Conservation (phyloP, 2,113 vertebrate species). For the Prunella himalayana region DNA sequence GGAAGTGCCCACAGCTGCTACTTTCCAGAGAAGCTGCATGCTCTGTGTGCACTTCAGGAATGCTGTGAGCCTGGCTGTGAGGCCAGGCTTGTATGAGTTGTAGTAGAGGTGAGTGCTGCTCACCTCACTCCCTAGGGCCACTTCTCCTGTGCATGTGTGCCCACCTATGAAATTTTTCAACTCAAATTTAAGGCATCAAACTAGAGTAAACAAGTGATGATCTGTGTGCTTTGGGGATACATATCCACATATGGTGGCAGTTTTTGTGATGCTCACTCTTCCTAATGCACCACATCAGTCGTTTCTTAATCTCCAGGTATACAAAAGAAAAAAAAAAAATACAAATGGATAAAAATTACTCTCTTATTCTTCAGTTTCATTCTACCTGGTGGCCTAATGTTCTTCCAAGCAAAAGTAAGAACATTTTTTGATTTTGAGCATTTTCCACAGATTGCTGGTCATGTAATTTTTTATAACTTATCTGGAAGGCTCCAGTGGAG, state of each 20-base stretch:
- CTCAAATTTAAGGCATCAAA: background rate
- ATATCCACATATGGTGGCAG: background rate
- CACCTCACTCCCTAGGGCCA: background rate
- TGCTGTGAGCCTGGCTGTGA: background rate
- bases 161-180: background rate
- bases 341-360: background rate
- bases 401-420: background rate
- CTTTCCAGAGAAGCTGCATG: background rate
- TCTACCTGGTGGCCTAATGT: background rate
- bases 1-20: background rate
- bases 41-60: background rate
- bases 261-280: background rate
- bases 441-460: background rate
- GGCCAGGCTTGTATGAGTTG: fast-evolving
- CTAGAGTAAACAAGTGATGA: background rate
- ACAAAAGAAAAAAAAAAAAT: background rate
- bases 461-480: background rate
- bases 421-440: background rate
- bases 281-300: background rate
- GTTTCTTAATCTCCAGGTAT: background rate
- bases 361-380: background rate
- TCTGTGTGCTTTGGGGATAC: background rate
- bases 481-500: background rate
- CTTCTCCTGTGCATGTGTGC: background rate
- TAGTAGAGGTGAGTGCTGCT: background rate